Percentiles rank a stretch among this genome's conserved stretches.
Evolutionary conservation across 2,888 invertebrate species (phyloP).

Genomic region (Drosophila leonis): DNA sequence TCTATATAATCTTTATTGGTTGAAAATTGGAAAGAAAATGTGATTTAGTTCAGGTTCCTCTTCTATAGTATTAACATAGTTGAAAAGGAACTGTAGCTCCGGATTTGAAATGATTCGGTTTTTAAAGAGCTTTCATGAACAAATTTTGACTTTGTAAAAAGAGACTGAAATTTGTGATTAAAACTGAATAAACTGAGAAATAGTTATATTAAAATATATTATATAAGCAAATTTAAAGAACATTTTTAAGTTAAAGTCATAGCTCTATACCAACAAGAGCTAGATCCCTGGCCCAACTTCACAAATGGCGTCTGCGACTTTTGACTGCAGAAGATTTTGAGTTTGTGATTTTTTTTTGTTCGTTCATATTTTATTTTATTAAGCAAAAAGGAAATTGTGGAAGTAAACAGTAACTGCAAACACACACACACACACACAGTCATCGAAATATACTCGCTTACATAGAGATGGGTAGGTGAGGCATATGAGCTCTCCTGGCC

Average conservation of each 20-base stretch:
- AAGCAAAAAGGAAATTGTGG: slow-evolving; percentile 72
- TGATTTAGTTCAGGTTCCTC: neutral
- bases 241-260: neutral
- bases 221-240: neutral
- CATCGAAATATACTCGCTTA: slow-evolving; percentile 19
- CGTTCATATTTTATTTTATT: slow-evolving; percentile 76
- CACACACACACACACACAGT: slow-evolving; percentile 43
- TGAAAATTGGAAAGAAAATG: neutral
- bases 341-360: slow-evolving; percentile 34
- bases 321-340: slow-evolving; percentile 24
- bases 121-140: no score
- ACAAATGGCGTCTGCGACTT: slow-evolving; percentile 16
- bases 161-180: neutral
- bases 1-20: neutral
- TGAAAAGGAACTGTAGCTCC: no score
- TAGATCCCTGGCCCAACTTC: neutral
- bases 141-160: no score
- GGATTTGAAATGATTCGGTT: no score
- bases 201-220: neutral
- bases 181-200: neutral
- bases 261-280: neutral
- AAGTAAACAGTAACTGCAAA: slow-evolving; percentile 73
- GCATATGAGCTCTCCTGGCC: slow-evolving; percentile 14
- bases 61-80: neutral
- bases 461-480: slow-evolving; percentile 11